Conservation (phyloP, 2,797 vertebrate genomes). For the Sebastes vulpes region DNA sequence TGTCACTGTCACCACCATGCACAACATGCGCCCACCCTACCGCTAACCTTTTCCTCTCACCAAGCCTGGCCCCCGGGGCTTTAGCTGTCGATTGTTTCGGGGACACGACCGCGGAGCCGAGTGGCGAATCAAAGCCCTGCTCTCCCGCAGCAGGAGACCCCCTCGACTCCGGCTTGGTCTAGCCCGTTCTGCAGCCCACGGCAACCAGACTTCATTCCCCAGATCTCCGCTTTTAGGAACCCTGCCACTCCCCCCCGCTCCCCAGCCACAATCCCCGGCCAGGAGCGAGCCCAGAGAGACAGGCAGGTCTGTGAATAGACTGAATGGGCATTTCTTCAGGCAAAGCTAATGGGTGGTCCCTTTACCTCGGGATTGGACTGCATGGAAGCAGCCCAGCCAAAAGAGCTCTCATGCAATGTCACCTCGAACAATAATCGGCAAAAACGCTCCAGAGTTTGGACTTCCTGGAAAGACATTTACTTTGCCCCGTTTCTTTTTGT, state of each 20-base stretch:
- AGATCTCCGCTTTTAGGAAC: constrained; percentile 50
- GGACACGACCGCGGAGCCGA: constrained; percentile 57
- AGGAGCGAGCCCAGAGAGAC: constrained; percentile 64
- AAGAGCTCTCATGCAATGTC: constrained; percentile 83
- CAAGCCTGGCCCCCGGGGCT: constrained; percentile 62
- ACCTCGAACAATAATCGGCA: constrained; percentile 80
- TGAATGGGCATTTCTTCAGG: constrained; percentile 83
- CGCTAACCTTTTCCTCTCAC: constrained; percentile 69
- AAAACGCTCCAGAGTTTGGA: constrained; percentile 71
- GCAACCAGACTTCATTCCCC: constrained; percentile 58
- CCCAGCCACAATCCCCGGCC: constrained; percentile 46
- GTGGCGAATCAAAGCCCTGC: constrained; percentile 69
- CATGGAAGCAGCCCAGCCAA: constrained; percentile 71
- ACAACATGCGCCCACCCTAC: constrained; percentile 68
- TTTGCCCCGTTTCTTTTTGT: constrained; percentile 66
- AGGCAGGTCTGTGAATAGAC: constrained; percentile 79
- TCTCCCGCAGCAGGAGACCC: constrained; percentile 66
- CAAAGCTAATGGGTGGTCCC: constrained; percentile 83
- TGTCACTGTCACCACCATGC: constrained; percentile 73
- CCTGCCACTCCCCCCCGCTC: constrained; percentile 30
- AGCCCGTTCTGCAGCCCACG: constrained; percentile 48
- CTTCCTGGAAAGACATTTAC: constrained; percentile 78
- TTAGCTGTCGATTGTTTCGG: constrained; percentile 63
- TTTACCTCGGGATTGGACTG: constrained; percentile 69
- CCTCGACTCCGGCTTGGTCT: constrained; percentile 60